Evolutionary conservation across 2,888 invertebrate species (phyloP).

Genomic region (Tetranychus piercei): DNA sequence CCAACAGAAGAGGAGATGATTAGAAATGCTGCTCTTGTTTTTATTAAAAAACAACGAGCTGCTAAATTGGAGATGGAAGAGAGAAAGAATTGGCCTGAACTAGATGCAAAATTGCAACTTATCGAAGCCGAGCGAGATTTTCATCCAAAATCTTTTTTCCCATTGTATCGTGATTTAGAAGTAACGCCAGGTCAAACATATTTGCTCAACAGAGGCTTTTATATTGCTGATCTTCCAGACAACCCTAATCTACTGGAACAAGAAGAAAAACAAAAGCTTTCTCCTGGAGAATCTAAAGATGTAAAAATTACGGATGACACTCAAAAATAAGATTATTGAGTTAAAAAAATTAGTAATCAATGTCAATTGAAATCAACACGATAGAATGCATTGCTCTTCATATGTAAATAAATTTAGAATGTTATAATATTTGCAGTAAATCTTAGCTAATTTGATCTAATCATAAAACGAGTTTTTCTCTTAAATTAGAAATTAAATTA

Average conservation of each 20-base stretch:
- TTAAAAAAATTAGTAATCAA: no score
- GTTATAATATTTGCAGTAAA: no score
- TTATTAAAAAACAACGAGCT: neutral
- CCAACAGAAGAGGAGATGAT: neutral
- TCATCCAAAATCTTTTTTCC: neutral
- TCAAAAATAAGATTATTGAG: no score
- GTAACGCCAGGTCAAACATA: neutral
- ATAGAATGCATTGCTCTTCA: no score
- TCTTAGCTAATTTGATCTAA: no score
- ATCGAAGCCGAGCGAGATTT: neutral
- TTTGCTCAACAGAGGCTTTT: neutral
- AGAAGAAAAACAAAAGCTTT: no score
- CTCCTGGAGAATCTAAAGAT: no score
- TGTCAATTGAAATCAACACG: no score
- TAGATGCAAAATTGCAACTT: neutral
- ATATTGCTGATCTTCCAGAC: neutral
- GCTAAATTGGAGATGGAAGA: neutral
- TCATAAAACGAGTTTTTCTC: no score
- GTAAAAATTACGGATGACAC: no score
- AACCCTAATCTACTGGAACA: neutral
- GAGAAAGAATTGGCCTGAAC: slow-evolving; percentile 6
- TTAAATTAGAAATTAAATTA: no score
- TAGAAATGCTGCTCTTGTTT: neutral
- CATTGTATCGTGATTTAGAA: neutral
- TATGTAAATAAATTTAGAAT: no score